These are phyloP conservation scores for Lindbergichthys nudifrons DNA, from an alignment of 2,797 vertebrate genomes.

Conservation along the genomic window DNA sequence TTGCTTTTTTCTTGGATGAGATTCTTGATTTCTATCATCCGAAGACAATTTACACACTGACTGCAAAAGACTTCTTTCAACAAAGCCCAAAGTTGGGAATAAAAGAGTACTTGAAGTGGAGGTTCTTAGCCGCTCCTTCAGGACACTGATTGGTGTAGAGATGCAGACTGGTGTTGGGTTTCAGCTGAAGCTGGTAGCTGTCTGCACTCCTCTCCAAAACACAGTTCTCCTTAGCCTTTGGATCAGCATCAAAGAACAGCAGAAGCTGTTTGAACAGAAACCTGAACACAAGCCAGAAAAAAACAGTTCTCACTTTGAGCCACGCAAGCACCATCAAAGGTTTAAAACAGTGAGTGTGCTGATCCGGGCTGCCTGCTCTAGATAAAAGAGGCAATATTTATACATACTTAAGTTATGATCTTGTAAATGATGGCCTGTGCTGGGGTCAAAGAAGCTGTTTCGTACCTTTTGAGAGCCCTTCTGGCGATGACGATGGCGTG, in stretches of 20 bases:
- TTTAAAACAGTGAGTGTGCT: not conserved
- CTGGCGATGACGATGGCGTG: conserved; percentile 82
- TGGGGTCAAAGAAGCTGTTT: not conserved
- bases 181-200: conserved; percentile 80
- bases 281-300: conserved; percentile 69
- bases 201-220: conserved; percentile 76
- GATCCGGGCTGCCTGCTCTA: conserved; percentile 1
- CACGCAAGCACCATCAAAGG: not conserved
- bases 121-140: conserved; percentile 72
- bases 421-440: not conserved
- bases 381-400: not conserved
- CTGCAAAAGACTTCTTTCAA: not conserved
- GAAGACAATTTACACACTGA: not conserved
- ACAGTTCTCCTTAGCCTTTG: conserved; percentile 69
- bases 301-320: conserved; percentile 16
- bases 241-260: conserved; percentile 81
- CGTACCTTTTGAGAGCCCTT: conserved; percentile 83
- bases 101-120: conserved; percentile 61
- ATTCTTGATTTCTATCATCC: not conserved
- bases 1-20: not conserved
- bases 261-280: conserved; percentile 87
- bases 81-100: conserved; percentile 11
- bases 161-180: conserved; percentile 81
- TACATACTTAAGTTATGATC: not conserved
- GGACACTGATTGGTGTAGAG: conserved; percentile 83